Conservation (phyloP, 2,888 invertebrate genomes). For the Polia nebulosa region DNA sequence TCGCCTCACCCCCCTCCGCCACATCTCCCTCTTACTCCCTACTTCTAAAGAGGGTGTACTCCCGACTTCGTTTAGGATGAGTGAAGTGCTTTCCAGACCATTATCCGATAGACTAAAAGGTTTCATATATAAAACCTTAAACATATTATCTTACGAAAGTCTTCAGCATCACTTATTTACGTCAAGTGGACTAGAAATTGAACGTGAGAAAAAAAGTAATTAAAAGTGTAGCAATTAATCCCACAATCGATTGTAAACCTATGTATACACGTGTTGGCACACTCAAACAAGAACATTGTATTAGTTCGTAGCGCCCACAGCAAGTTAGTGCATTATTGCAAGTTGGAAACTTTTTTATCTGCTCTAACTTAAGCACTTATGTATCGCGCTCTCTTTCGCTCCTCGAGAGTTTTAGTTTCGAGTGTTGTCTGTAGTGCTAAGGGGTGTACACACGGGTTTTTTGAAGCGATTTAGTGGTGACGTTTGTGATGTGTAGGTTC, state of each 20-base stretch:
- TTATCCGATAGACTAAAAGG: slow-evolving; percentile 75
- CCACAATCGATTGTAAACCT: neutral
- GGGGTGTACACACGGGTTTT: slow-evolving; percentile 52
- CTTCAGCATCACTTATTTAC: slow-evolving; percentile 25
- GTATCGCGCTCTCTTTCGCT: slow-evolving; percentile 51
- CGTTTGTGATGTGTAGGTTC: slow-evolving; percentile 37
- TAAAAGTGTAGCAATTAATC: slow-evolving; percentile 7
- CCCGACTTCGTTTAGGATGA: slow-evolving; percentile 78
- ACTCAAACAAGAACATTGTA: slow-evolving; percentile 6
- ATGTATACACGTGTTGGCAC: neutral
- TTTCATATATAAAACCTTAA: slow-evolving; percentile 72
- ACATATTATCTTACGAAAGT: slow-evolving; percentile 62
- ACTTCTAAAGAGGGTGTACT: slow-evolving; percentile 73
- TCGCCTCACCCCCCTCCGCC: slow-evolving; percentile 63
- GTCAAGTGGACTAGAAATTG: neutral
- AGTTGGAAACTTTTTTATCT: slow-evolving; percentile 58
- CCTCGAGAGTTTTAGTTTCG: slow-evolving; percentile 60
- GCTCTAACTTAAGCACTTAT: slow-evolving; percentile 54
- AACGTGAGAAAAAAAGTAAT: slow-evolving; percentile 5
- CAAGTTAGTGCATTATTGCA: slow-evolving; percentile 61
- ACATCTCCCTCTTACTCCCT: slow-evolving; percentile 53
- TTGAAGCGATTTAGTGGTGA: slow-evolving; percentile 55
- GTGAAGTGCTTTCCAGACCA: slow-evolving; percentile 77
- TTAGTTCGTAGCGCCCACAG: slow-evolving; percentile 21
- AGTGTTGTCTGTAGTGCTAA: slow-evolving; percentile 58